Evolutionary conservation across 2,113 vertebrate genomes (phyloP), one percentile per base, ranked within the genome.

Genomic region (Proterorhinus semilunaris): DNA sequence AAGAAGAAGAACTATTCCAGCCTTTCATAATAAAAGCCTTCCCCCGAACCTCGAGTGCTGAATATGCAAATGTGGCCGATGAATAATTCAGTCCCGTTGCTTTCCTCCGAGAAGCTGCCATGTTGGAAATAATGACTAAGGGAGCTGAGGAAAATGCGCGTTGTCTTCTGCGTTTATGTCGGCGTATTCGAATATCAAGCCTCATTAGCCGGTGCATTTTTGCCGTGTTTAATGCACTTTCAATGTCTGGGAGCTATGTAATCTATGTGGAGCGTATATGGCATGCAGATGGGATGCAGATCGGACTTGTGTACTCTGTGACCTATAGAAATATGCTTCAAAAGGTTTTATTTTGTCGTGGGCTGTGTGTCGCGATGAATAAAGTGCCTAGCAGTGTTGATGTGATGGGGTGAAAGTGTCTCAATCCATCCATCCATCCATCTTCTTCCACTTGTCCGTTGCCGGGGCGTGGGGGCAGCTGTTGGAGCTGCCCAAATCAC

Each of bases 1-100:
- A 62, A 71, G 83, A 84, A 75, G 63, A 58, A 42, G 21, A 67
- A 80, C 74, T 72, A 83, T 83, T 88, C 69, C 77, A 11, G 27
- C 62, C 62, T 69, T 55, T 47, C 11, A 53, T 83, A 79, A 86
- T 73, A 72, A 68, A 66, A 69, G 75, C 66, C 72, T 70, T 75
- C 59, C 74, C 57, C 58, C 27, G 27, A 36, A 36, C 27, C 27
- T 36, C 27, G 27, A 36, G 82, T 84, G 69, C 67, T 61, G 74
- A 66, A 86, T 87, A 87, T 89, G 85, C 72, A 84, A 85, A 91
- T 90, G 68, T 47, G 65, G 46, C 0, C 61, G 62, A 89, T 89
- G 83, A 86, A 91, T 88, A 83, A 86, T 88, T 89, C 74, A 74
- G 16, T 43, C 77, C 13, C 48, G 81, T 68, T 72, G 67, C 57